These are phyloP conservation scores for Sebastiscus albofasciatus DNA, from an alignment of 2,797 vertebrate species.

Conservation along the genomic window DNA sequence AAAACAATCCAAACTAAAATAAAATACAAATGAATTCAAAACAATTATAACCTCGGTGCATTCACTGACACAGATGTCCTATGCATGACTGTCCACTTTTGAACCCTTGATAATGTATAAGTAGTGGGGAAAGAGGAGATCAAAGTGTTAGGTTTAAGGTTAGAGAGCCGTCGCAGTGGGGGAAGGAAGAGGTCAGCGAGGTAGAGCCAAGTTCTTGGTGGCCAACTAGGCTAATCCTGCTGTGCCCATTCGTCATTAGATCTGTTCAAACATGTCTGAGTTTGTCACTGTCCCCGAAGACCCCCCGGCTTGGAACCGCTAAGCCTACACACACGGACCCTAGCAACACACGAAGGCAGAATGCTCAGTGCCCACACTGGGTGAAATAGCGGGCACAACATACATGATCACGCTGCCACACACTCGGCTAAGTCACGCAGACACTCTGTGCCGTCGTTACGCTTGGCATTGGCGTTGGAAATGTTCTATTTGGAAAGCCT, in stretches of 20 bases:
- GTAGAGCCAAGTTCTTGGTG: conserved; percentile 27
- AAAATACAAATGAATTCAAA: too few relatives aligned
- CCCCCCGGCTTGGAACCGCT: conserved; percentile 37
- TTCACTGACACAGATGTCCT: background rate
- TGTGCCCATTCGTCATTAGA: conserved; percentile 56
- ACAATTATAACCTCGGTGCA: too few relatives aligned
- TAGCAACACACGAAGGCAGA: conserved; percentile 5
- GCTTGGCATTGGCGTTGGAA: conserved; percentile 39
- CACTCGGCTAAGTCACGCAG: background rate
- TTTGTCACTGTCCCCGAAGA: conserved; percentile 60
- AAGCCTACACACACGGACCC: conserved; percentile 13
- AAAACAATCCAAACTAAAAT: too few relatives aligned
- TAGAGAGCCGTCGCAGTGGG: background rate
- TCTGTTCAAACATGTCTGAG: conserved; percentile 70
- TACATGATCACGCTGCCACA: background rate
- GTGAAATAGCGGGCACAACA: background rate
- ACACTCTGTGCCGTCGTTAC: background rate
- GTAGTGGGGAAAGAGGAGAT: background rate
- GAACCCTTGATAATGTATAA: background rate
- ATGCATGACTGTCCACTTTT: background rate
- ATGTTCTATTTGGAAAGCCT: conserved; percentile 26
- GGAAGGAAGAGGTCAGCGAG: conserved; percentile 6
- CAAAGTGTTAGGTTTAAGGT: background rate
- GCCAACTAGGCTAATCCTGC: conserved; percentile 79
- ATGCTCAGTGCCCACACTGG: background rate